Conservation (phyloP, 2,888 invertebrate species). For the Nysson spinosus region DNA sequence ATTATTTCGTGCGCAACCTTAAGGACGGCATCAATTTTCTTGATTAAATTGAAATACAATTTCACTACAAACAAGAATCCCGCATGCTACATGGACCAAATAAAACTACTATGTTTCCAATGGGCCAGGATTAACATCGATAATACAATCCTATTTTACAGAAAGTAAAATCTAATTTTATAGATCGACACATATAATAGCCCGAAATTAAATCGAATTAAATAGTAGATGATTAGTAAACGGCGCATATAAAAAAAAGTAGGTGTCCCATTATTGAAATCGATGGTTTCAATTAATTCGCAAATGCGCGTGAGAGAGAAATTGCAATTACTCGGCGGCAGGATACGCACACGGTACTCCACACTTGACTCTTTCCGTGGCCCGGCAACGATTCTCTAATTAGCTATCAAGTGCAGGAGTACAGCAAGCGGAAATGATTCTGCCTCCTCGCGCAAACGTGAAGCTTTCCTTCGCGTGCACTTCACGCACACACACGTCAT, state of each 20-base stretch:
- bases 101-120: too few species aligned
- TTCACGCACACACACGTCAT: too few species aligned
- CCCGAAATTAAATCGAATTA: too few species aligned
- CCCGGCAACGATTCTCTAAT: constrained; percentile 66
- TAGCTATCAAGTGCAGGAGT: constrained; percentile 60
- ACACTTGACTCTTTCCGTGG: constrained; percentile 26
- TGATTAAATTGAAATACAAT: constrained; percentile 13
- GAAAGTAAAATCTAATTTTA: too few species aligned
- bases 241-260: constrained; percentile 6
- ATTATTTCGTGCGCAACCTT: constrained; percentile 4
- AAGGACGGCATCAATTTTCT: constrained; percentile 2
- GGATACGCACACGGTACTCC: constrained; percentile 24
- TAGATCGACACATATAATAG: too few species aligned
- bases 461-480: constrained; percentile 37
- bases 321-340: constrained; percentile 28
- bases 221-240: too few species aligned
- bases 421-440: constrained; percentile 71
- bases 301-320: constrained; percentile 50
- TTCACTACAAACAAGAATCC: too few species aligned
- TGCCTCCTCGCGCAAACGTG: constrained; percentile 41
- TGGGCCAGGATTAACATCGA: too few species aligned
- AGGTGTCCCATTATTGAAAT: background rate
- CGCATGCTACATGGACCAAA: too few species aligned
- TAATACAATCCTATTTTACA: too few species aligned
- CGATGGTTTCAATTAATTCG: constrained; percentile 47